Evolutionary conservation across 2,113 vertebrate genomes (phyloP), one percentile per base, ranked within the genome.

Genomic region (Sinocyclocheilus grahami): DNA sequence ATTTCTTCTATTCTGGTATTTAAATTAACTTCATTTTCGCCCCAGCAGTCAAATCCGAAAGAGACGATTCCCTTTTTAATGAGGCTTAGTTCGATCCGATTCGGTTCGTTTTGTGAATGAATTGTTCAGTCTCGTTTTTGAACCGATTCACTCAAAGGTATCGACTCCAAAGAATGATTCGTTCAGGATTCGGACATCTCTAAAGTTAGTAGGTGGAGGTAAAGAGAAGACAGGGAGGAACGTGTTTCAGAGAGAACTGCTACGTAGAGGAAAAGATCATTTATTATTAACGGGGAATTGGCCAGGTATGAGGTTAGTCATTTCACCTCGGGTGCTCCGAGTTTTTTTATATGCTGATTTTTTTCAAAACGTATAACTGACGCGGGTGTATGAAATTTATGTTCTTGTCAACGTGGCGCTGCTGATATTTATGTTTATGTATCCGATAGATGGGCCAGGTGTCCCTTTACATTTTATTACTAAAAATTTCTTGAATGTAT

Each of bases 261-360:
- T 33, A 5, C 14, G 20, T 11, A 16, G 82, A 58, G 67, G 48
- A 83, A 71, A 30, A 55, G 2, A 74, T 42, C 11, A 60, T 74
- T 2, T 83, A 39, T 83, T 74, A 83, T 74, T 74, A 39, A 74
- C 13, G 33, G 7, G 30, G 69, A 84, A 18, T 60, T 84, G 33
- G 48, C 33, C 51, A 42, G 82, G 69, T 72, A 58, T 39, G 69
- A 84, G 82, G 30, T 83, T 84, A 84, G 82, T 84, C 67, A 84
- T 74, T 30, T 74, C 46, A 74, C 65, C 69, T 58, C 51, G 10
- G 82, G 48, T 83, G 18, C 30, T 83, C 22, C 22, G 30, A 27
- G 6, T 7, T n/a, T 58, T 58, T 65, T 71, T 53, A 55, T 83
- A 72, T 58, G 20, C 20, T 60, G 0, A 5, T 83, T 51, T 3